phyloP scores from a whole-genome alignment of 2,113 vertebrate genomes.

The Taurulus bubalis region DNA sequence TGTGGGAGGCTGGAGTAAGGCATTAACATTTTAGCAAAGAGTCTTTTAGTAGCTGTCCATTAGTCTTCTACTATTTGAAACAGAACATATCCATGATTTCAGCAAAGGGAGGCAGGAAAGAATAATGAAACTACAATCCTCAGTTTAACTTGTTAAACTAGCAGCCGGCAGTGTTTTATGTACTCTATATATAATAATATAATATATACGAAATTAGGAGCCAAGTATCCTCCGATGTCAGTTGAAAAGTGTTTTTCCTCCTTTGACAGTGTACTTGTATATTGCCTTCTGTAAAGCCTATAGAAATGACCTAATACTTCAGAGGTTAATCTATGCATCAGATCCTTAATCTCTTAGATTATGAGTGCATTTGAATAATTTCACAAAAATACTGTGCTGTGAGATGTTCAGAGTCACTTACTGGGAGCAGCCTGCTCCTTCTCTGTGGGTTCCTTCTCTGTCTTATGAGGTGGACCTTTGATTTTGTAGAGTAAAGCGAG shows the following conservation, averaged over 20 bases:
- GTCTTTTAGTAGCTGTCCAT: conserved; percentile 37
- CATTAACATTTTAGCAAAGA: conserved; percentile 53
- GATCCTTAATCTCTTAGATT: not conserved
- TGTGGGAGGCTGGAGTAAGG: conserved; percentile 34
- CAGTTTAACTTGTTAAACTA: not conserved
- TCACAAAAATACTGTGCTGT: not conserved
- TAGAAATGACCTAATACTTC: not conserved
- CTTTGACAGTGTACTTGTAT: not conserved
- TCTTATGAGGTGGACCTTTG: conserved; percentile 90
- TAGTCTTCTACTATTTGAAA: conserved; percentile 51
- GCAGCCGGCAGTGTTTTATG: too few species aligned
- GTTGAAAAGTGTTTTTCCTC: not conserved
- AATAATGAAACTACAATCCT: conserved; percentile 19
- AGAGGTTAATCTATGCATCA: not conserved
- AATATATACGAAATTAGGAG: not conserved
- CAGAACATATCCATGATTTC: conserved; percentile 40
- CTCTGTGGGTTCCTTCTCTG: conserved; percentile 86
- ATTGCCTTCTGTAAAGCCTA: not conserved
- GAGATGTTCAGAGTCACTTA: conserved; percentile 78
- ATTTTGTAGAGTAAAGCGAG: conserved; percentile 92
- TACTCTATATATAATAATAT: not conserved
- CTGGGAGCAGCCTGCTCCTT: conserved; percentile 88
- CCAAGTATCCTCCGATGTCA: not conserved
- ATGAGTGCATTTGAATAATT: not conserved
- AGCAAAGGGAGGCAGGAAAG: conserved; percentile 24